These are phyloP conservation scores for Thaumatotibia leucotreta DNA, from an alignment of 1,140 invertebrate species.

Conservation along the genomic window DNA sequence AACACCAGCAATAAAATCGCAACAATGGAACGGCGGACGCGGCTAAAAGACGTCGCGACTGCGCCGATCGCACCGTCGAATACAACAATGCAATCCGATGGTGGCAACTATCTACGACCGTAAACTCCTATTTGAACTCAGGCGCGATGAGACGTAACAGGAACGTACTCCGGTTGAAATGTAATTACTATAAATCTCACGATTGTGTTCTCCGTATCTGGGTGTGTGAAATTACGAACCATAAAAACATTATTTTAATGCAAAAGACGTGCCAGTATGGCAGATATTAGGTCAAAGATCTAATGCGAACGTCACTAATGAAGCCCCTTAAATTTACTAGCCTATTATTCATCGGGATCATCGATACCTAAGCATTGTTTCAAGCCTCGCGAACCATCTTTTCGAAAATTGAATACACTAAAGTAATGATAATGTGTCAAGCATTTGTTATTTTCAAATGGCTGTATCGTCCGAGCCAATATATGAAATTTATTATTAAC, in stretches of 20 bases:
- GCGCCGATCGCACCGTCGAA: conserved; percentile 65
- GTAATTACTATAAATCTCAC: conserved; percentile 15
- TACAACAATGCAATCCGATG: conserved; percentile 70
- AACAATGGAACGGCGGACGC: conserved; percentile 73
- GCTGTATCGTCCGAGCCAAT: conserved; percentile 36
- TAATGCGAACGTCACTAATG: conserved; percentile 12
- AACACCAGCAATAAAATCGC: conserved; percentile 72
- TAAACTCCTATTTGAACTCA: conserved; percentile 31
- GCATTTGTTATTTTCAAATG: conserved; percentile 49
- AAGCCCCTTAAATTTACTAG: conserved; percentile 35
- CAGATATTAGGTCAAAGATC: conserved; percentile 3
- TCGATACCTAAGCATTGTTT: conserved; percentile 39
- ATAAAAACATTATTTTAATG: conserved; percentile 25
- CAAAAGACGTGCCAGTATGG: conserved; percentile 6
- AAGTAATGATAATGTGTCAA: conserved; percentile 36
- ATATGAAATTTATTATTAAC: conserved; percentile 60
- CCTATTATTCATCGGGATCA: conserved; percentile 35
- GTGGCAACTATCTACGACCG: conserved; percentile 63
- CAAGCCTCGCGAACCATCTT: conserved; percentile 16
- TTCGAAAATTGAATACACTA: conserved; percentile 37
- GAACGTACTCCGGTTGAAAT: conserved; percentile 4
- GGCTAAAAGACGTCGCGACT: conserved; percentile 65
- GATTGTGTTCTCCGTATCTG: conserved; percentile 2
- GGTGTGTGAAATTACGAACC: conserved; percentile 10
- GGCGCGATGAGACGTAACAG: conserved; percentile 19